These are phyloP conservation scores for Phengaris alcon DNA, from an alignment of 2,888 invertebrate species.

Conservation along the genomic window DNA sequence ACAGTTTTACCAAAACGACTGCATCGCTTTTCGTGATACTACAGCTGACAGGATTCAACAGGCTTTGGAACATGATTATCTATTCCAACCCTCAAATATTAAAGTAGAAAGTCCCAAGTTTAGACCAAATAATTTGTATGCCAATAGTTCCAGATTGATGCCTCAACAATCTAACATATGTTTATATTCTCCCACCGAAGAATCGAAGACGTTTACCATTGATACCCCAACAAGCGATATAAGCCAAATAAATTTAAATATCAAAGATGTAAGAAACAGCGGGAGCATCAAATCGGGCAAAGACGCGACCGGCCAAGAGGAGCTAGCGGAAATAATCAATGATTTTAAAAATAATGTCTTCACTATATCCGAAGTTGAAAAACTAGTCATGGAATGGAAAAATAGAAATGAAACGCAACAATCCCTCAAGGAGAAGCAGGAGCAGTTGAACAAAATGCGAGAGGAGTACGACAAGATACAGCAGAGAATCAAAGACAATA, in stretches of 20 bases:
- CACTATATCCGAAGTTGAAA: conserved; percentile 90
- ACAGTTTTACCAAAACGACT: conserved; percentile 73
- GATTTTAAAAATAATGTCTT: conserved; percentile 94
- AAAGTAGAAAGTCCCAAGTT: conserved; percentile 77
- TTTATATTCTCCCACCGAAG: conserved; percentile 74
- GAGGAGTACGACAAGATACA: conserved; percentile 91
- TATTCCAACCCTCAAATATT: conserved; percentile 81
- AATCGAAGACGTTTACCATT: conserved; percentile 67
- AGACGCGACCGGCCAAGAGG: conserved; percentile 82
- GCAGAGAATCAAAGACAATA: conserved; percentile 84
- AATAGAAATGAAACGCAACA: conserved; percentile 92
- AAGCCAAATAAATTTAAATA: conserved; percentile 69
- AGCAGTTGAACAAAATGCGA: conserved; percentile 88
- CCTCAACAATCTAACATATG: conserved; percentile 69
- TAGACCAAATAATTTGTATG: conserved; percentile 70
- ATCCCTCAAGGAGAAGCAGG: conserved; percentile 90
- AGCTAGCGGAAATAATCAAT: conserved; percentile 91
- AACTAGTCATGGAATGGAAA: conserved; percentile 91
- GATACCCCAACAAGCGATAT: conserved; percentile 76
- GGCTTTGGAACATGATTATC: conserved; percentile 78
- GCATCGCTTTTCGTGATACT: conserved; percentile 56
- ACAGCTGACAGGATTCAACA: conserved; percentile 66
- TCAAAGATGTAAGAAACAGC: conserved; percentile 62
- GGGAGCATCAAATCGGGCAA: conserved; percentile 69
- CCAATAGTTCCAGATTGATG: conserved; percentile 67